Conservation (phyloP, 2,113 vertebrate genomes). For the Alethe diademata region DNA sequence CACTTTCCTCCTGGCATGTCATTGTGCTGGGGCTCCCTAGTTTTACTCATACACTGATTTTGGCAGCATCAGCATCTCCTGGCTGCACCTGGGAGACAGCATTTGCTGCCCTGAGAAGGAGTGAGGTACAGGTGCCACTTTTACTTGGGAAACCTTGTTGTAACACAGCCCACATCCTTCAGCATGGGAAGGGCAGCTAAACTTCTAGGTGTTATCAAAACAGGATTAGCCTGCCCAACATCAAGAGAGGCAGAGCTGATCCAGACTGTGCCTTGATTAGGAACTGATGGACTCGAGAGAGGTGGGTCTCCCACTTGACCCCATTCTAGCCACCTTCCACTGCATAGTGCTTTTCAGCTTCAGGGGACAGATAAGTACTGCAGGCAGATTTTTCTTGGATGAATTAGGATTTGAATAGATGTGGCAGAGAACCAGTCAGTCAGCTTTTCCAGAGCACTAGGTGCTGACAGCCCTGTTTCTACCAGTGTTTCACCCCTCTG, state of each 20-base stretch:
- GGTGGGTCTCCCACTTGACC: neutral
- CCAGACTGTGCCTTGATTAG: neutral
- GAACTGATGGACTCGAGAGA: neutral
- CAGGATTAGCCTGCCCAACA: fast-evolving
- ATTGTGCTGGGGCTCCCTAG: neutral
- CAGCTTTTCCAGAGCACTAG: neutral
- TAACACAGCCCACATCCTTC: neutral
- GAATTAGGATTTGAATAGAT: neutral
- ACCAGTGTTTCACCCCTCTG: neutral
- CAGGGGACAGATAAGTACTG: neutral
- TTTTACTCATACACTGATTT: neutral
- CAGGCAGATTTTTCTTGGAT: neutral
- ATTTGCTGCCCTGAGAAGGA: neutral
- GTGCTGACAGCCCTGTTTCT: neutral
- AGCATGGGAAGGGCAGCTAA: neutral
- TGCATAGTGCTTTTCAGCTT: neutral
- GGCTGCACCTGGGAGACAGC: fast-evolving
- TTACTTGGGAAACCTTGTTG: neutral
- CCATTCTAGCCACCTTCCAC: neutral
- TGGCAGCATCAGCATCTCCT: neutral
- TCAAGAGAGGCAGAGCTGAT: neutral
- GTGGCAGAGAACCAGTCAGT: neutral
- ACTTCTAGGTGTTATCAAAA: neutral
- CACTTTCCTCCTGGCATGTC: neutral
- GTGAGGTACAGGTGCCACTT: neutral